Evolutionary conservation across 2,797 vertebrate species (phyloP).

Genomic region (Synaphobranchus kaupii): DNA sequence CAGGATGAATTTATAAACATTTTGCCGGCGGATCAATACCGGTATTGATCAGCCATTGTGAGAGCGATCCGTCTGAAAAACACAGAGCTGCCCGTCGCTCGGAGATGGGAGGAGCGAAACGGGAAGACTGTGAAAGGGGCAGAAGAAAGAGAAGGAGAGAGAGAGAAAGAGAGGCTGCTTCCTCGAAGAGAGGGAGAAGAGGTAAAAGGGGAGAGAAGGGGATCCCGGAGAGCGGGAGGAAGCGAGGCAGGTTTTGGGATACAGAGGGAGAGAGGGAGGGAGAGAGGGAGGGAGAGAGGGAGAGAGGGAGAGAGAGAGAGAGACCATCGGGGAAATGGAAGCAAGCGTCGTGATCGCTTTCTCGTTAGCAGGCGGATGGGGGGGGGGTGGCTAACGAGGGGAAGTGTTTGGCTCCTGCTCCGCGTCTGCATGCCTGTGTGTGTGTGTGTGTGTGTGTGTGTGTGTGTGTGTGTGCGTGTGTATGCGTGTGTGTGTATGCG

Average conservation of each 20-base stretch:
- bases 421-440: background rate
- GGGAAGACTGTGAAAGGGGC: constrained; percentile 25
- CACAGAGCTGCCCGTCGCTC: constrained; percentile 80
- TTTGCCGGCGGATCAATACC: constrained; percentile 99
- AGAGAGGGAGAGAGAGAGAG: no score
- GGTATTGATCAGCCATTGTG: constrained; percentile 99
- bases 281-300: constrained; percentile 26
- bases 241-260: constrained; percentile 72
- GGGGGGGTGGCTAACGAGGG: constrained; percentile 68
- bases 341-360: constrained; percentile 73
- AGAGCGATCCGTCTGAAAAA: constrained; percentile 90
- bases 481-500: background rate
- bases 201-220: constrained; percentile 59
- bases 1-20: constrained; percentile 99
- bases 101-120: constrained; percentile 80
- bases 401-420: constrained; percentile 5
- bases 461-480: background rate
- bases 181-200: constrained; percentile 29
- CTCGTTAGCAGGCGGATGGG: constrained; percentile 69
- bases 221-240: constrained; percentile 54
- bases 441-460: background rate
- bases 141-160: constrained; percentile 43
- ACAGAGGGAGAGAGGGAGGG: constrained; percentile 47
- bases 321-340: constrained; percentile 59
- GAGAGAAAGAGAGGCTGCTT: constrained; percentile 62